phyloP scores from a whole-genome alignment of 1,140 invertebrate genomes.

The Euura lappo region DNA sequence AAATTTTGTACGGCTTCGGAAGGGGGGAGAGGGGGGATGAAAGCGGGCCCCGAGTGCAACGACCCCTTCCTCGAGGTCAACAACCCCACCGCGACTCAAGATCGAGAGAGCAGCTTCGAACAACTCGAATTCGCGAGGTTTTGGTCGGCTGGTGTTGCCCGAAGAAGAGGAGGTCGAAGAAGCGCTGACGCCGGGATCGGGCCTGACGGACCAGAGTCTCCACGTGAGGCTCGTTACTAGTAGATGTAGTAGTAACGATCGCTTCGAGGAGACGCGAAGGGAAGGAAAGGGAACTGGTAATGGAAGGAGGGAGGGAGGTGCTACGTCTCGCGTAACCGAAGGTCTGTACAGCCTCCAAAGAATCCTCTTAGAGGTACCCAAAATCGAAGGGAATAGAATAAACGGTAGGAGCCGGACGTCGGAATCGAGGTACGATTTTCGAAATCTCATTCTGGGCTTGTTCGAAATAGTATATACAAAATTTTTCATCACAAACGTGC shows the following conservation, averaged over 20 bases:
- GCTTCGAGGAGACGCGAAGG: conserved; percentile 22
- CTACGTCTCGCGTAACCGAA: background rate
- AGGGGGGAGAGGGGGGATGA: conserved; percentile 38
- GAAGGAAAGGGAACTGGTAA: conserved; percentile 17
- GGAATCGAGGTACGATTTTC: too few species aligned
- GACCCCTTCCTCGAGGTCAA: conserved; percentile 57
- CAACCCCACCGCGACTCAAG: conserved; percentile 48
- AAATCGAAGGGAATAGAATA: too few species aligned
- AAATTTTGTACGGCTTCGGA: conserved; percentile 16
- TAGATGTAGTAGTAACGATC: conserved; percentile 20
- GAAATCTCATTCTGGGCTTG: too few species aligned
- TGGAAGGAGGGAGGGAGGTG: conserved; percentile 6
- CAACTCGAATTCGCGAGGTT: conserved; percentile 20
- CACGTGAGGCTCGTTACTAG: background rate
- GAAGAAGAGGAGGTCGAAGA: background rate
- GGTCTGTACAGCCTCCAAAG: too few species aligned
- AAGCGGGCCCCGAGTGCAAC: conserved; percentile 55
- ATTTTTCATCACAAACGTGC: too few species aligned
- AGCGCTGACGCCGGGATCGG: background rate
- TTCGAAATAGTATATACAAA: too few species aligned
- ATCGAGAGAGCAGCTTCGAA: conserved; percentile 23
- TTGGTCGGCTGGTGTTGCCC: conserved; percentile 21
- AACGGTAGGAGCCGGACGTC: too few species aligned
- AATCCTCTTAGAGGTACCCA: too few species aligned
- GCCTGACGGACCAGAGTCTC: background rate